phyloP scores from a whole-genome alignment of 2,113 vertebrate genomes.

The Nicator chloris region DNA sequence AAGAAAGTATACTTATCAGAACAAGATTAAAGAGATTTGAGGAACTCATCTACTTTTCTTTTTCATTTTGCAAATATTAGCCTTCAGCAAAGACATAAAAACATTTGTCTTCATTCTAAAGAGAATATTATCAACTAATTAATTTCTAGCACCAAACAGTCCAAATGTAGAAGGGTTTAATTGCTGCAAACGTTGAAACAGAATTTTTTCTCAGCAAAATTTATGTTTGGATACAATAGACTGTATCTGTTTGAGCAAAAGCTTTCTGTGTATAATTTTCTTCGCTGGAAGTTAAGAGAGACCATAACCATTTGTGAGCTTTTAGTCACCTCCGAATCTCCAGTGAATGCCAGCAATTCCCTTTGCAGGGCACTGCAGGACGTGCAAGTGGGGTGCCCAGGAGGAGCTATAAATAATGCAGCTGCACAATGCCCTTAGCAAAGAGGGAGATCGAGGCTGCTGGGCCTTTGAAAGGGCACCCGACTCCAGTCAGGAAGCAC shows the following conservation, averaged over 20 bases:
- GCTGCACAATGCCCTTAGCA: background rate
- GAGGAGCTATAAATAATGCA: background rate
- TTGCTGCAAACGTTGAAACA: slow-evolving; percentile 1
- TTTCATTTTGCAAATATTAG: slow-evolving; percentile 25
- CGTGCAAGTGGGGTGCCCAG: background rate
- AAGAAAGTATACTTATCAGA: background rate
- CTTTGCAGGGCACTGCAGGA: background rate
- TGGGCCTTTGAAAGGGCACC: background rate
- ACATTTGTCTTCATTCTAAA: slow-evolving; percentile 14
- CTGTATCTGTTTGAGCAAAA: background rate
- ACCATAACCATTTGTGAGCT: background rate
- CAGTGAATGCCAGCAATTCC: background rate
- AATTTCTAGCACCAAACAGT: slow-evolving; percentile 13
- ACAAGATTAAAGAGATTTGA: background rate
- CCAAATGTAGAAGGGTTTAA: background rate
- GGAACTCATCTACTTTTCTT: background rate
- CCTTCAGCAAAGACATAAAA: slow-evolving; percentile 35
- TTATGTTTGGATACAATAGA: background rate
- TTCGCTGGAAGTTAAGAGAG: background rate
- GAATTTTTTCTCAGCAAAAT: background rate
- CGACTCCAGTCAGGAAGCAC: background rate
- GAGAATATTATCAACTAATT: slow-evolving; percentile 7
- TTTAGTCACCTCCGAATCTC: background rate
- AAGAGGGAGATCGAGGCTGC: background rate
- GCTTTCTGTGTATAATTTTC: background rate